Conservation (phyloP, 2,113 vertebrate genomes). For the Bos indicus region DNA sequence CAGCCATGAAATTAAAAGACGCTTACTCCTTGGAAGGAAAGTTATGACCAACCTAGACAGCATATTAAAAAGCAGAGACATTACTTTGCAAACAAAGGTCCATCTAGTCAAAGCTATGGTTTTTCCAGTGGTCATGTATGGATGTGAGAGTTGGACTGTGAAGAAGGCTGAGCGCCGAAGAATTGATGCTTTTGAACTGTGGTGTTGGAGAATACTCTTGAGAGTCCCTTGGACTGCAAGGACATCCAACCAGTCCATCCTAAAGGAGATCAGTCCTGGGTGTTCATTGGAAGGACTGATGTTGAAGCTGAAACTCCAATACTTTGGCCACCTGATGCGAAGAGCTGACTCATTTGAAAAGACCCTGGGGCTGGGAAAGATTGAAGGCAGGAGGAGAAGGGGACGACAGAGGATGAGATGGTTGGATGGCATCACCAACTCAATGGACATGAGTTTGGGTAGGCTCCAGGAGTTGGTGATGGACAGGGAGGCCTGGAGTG, state of each 20-base stretch:
- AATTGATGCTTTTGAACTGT: background rate
- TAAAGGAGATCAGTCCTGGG: background rate
- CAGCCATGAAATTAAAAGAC: background rate
- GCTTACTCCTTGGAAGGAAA: background rate
- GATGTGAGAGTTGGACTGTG: background rate
- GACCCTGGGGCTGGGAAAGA: background rate
- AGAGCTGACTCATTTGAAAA: background rate
- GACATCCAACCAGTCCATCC: background rate
- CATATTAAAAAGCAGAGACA: background rate
- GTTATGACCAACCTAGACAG: background rate
- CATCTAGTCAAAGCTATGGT: background rate
- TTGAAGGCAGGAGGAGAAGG: background rate
- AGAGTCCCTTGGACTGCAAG: background rate
- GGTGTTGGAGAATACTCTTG: background rate
- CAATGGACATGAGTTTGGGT: background rate
- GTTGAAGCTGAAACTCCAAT: background rate
- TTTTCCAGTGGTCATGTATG: background rate
- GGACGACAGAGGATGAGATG: background rate
- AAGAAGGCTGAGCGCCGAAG: background rate
- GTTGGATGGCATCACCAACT: background rate
- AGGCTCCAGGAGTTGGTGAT: background rate
- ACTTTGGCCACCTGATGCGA: background rate
- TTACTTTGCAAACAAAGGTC: background rate
- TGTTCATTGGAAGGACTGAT: background rate
- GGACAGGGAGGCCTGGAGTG: background rate